Evolutionary conservation across 1,140 invertebrate species (phyloP), one percentile per base, ranked within the genome.

Genomic region (Popillia japonica): DNA sequence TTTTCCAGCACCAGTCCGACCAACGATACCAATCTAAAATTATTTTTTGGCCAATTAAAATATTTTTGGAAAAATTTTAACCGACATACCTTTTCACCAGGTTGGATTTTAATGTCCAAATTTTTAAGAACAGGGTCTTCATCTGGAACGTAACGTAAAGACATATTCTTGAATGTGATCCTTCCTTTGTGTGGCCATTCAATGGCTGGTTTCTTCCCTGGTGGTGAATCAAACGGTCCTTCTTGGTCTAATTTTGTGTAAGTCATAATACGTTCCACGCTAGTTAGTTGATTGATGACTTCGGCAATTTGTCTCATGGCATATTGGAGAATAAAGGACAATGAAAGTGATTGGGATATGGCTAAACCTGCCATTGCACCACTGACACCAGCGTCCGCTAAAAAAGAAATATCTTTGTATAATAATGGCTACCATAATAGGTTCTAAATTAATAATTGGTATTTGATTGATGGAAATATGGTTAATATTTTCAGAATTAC

Each of bases 1-100:
- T 86, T 97, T 96, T 6, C 95, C 95, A 68, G 95, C 94, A 0
- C 95, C 95, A 3, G 93, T 94, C 74, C 93, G 86, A 3, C 93
- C 93, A 79, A 93, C 91, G 17, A 93, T 89, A 20, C 92, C 92
- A 82, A 93, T 83, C 92, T 90, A 77, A 44, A 59, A 74, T 17
- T 2, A 82, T 83, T 40, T 76, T 72, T 68, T 41, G 40, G 77
- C 17, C 4, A 34, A 34, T 34, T 1, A 2, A 34, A 34, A 34
- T 4, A 34, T 2, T 34, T 68, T 77, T 20, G 64, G 72, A 22
- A 6, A 9, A 40, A 76, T 20, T 73, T 10, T n/a, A 40, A 55
- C 14, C 77, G 20, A 64, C 72, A n/a, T 75, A 92, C 90, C 87
- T 94, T 94, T 90, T 92, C 92, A 55, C 91, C 90, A 20, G 90